Evolutionary conservation across 2,113 vertebrate species (phyloP).

Genomic region (Albula glossodonta): DNA sequence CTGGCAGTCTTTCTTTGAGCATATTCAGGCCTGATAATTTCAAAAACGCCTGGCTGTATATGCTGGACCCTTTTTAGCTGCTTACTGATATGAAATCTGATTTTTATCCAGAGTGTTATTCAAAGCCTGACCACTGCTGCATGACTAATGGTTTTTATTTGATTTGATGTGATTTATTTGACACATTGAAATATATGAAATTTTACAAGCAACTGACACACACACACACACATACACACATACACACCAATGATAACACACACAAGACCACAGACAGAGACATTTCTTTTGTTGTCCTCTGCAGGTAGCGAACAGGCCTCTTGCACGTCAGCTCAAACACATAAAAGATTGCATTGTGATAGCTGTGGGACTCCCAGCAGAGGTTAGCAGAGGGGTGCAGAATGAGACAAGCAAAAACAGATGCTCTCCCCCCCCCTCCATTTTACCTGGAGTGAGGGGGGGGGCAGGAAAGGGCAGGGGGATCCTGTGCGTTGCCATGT

Average conservation of each 20-base stretch:
- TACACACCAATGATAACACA: too few species aligned
- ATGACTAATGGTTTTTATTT: too few species aligned
- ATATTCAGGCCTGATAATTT: neutral
- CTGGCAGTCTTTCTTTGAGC: neutral
- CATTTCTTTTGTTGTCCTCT: neutral
- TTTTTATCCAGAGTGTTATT: neutral
- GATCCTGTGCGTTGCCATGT: neutral
- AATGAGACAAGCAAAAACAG: neutral
- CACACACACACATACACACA: neutral
- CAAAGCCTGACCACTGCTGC: too few species aligned
- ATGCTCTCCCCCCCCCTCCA: neutral
- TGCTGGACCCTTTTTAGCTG: neutral
- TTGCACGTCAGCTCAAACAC: neutral
- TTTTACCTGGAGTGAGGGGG: neutral
- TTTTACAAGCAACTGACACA: neutral
- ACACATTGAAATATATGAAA: too few species aligned
- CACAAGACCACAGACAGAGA: too few species aligned
- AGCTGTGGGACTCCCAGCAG: neutral
- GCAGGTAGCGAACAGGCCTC: neutral
- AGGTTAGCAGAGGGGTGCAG: neutral
- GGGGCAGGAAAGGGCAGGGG: neutral
- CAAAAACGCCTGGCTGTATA: neutral
- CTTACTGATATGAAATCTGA: neutral
- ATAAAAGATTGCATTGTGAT: neutral
- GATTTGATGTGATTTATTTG: too few species aligned